These are phyloP conservation scores for Chalcis sispes DNA, from an alignment of 2,888 invertebrate genomes.

Conservation along the genomic window DNA sequence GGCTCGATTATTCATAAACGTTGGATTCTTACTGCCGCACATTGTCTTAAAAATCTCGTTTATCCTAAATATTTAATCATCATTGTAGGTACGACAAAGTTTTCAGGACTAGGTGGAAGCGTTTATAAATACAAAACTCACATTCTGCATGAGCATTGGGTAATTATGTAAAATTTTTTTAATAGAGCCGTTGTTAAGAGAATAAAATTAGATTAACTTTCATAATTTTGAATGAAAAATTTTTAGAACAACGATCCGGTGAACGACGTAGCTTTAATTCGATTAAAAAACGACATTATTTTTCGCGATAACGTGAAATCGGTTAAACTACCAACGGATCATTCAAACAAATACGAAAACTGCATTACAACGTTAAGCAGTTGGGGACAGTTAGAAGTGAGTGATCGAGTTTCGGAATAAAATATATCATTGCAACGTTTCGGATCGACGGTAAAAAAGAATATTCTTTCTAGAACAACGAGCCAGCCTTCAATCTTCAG, in stretches of 20 bases:
- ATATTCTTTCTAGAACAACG: slow-evolving; percentile 3
- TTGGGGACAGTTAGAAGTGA: slow-evolving; percentile 27
- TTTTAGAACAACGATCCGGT: slow-evolving; percentile 9
- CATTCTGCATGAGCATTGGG: slow-evolving; percentile 25
- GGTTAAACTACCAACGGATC: not conserved
- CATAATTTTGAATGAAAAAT: too few relatives aligned
- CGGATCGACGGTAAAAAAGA: not conserved
- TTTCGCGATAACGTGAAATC: not conserved
- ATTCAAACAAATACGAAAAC: not conserved
- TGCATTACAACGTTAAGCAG: slow-evolving; percentile 13
- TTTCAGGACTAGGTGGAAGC: slow-evolving; percentile 11
- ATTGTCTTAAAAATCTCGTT: slow-evolving; percentile 14
- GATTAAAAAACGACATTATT: slow-evolving; percentile 1
- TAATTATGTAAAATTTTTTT: not conserved
- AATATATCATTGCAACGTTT: not conserved
- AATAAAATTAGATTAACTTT: too few relatives aligned
- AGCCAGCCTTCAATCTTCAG: not conserved
- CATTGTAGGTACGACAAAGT: slow-evolving; percentile 15
- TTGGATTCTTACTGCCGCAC: slow-evolving; percentile 41
- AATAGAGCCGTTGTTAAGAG: slow-evolving; percentile 52
- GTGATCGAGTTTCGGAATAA: not conserved
- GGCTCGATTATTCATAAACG: slow-evolving; percentile 26
- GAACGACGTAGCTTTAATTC: slow-evolving; percentile 27
- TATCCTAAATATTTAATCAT: slow-evolving; percentile 27
- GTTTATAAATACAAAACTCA: slow-evolving; percentile 8